Percentiles rank a stretch among this genome's conserved stretches.
phyloP scores from a whole-genome alignment of 2,113 vertebrate genomes.

The Xenopus borealis region DNA sequence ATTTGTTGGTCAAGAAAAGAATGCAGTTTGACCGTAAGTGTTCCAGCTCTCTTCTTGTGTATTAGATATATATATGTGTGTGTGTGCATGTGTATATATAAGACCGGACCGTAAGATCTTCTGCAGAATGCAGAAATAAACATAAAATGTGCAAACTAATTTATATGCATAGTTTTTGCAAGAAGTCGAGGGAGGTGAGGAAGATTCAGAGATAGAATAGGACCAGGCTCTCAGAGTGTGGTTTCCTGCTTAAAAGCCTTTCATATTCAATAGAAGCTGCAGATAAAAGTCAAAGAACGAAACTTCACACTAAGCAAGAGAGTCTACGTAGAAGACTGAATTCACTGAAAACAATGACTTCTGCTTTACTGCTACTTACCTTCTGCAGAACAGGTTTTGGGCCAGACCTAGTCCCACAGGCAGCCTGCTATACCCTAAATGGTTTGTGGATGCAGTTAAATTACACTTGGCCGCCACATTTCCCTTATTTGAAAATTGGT shows the following conservation, averaged over 20 bases:
- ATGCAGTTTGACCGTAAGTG: no score
- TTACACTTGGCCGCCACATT: neutral
- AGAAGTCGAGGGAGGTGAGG: slow-evolving; percentile 14
- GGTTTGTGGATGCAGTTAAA: neutral
- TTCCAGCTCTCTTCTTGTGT: no score
- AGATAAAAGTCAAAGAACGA: slow-evolving; percentile 8
- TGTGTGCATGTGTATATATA: no score
- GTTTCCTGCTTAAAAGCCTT: slow-evolving; percentile 34
- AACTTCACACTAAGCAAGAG: slow-evolving; percentile 8
- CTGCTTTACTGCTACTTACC: neutral
- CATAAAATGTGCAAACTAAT: neutral
- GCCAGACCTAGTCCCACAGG: neutral
- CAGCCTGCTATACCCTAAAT: neutral
- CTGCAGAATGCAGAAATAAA: no score
- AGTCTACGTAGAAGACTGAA: slow-evolving; percentile 3
- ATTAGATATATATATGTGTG: no score
- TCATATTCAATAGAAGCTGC: neutral
- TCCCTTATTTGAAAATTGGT: neutral
- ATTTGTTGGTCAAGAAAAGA: no score
- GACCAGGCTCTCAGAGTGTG: slow-evolving; percentile 14
- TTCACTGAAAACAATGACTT: slow-evolving; percentile 8
- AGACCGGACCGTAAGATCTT: no score
- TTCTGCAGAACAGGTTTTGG: neutral
- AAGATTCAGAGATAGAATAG: slow-evolving; percentile 13
- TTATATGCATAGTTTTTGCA: neutral